These are phyloP conservation scores for Notoglanidium macrostoma DNA, from an alignment of 2,797 vertebrate species.

Conservation along the genomic window DNA sequence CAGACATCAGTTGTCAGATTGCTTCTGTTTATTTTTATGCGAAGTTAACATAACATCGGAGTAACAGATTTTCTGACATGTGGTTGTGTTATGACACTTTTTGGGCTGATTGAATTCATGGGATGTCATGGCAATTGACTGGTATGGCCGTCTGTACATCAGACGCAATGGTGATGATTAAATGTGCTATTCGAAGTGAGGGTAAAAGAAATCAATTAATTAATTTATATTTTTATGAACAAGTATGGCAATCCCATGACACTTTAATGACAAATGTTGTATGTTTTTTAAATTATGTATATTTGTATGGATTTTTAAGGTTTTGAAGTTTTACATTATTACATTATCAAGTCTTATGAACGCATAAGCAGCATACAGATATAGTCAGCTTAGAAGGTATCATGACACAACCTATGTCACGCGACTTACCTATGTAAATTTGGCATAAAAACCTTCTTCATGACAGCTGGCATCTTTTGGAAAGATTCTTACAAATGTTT, in stretches of 20 bases:
- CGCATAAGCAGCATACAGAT: background rate
- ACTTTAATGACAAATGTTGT: background rate
- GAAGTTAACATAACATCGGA: background rate
- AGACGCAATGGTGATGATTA: background rate
- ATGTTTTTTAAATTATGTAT: background rate
- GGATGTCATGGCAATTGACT: background rate
- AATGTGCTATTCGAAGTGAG: background rate
- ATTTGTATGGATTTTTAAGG: background rate
- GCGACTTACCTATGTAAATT: background rate
- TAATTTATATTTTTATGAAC: background rate
- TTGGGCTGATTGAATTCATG: background rate
- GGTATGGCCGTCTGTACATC: background rate
- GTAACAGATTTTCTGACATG: background rate
- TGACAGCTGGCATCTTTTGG: background rate
- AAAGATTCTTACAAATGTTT: background rate
- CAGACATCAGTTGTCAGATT: background rate
- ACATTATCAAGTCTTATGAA: background rate
- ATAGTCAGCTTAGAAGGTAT: background rate
- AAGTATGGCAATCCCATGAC: too few relatives aligned
- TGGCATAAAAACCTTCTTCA: background rate
- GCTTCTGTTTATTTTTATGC: constrained; percentile 3
- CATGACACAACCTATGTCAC: background rate
- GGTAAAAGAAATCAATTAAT: background rate
- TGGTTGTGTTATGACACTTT: background rate
- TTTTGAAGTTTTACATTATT: background rate